Base-by-base conservation (phyloP, 2,797 vertebrate species). In the Momotus momota region DNA sequence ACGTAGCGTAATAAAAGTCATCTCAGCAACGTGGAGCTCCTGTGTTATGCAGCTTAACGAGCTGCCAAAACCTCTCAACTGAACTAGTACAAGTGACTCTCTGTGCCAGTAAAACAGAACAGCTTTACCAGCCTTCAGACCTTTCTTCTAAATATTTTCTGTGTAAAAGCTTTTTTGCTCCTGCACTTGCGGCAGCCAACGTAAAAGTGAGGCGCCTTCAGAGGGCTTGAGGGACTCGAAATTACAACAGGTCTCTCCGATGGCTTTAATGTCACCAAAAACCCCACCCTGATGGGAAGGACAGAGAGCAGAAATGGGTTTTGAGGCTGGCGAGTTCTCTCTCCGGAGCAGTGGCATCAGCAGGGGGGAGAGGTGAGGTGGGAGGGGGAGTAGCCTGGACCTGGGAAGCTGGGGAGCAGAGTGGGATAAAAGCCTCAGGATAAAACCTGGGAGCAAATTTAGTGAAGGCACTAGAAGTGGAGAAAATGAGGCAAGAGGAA, bases 71-170 rank as follows among this genome's bases (percentile, higher is more conserved):
- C 80, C 58, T 21, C 85, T 87, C 81, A 87, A 72, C 64, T 73
- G 69, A 87, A 11, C 84, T 57, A 58, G 86, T 43, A 40, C 16
- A 71, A 94, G n/a, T 26, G 52, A 23, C 41, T 89, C 66, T 20
- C 46, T 26, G 86, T 86, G 94, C 92, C 94, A 96, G 88, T 14
- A 52, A 77, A 92, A 77, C 67, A 85, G 94, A 96, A 82, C 67
- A 82, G 86, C 74, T 92, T 91, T 55, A 43, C 81, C 69, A 89
- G 45, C 85, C 77, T 72, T 33, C 41, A 94, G 80, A 83, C 49
- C 81, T 94, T 94, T 71, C 79, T 86, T 87, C 75, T 85, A 27
- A 35, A n/a, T 46, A 72, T 90, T 91, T 57, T 45, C 81, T 43
- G 38, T 2, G 4, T 67, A 90, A 94, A 95, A 90, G 69, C 73